Base-by-base conservation (phyloP, 2,113 vertebrate genomes). In the Tenebrosternarchus preto region DNA sequence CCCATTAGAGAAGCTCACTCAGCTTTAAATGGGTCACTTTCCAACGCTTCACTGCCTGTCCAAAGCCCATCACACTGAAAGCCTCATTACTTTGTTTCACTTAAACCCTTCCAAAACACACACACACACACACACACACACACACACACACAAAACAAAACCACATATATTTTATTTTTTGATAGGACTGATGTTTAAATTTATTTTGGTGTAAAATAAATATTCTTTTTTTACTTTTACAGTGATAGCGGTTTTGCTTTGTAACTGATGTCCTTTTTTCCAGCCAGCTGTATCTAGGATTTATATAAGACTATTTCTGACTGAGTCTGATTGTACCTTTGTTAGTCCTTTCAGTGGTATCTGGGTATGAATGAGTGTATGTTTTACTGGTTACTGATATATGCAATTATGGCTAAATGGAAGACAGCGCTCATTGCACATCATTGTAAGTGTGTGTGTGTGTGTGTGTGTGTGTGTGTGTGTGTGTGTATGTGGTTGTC, bases 41-140 rank as follows among this genome's bases (percentile, higher is more conserved):
- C 19, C n/a, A 60, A 29, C 25, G 11, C 77, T 17, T 71, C 77
- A 78, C 55, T 71, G 67, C 55, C 77, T 78, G 36, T 78, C 77
- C 70, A 78, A 78, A 78, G 67, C 77, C 67, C 67, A 67, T 71
- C 55, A 50, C 66, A 71, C 77, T 71, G 53, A 78, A 78, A 78
- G 67, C 55, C 77, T 70, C 33, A 85, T 89, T 86, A 76, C 80
- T 33, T 67, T 3, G 68, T 83, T 81, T 70, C 39, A 76, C 25
- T 67, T 71, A 67, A 77, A 77, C 75, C 61, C 50, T 22, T 46
- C 46, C n/a, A 60, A 56, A 19, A 68, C 43, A 64, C 9, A 64
- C 46, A 11, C 0, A 17, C 29, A 17, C 4, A 39, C 43, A 36
- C 17, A 46, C 22, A 66, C 63, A 33, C 25, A 43, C 12, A 29